Evolutionary conservation across 2,888 invertebrate species (phyloP).

Genomic region (Adineta ricciae): DNA sequence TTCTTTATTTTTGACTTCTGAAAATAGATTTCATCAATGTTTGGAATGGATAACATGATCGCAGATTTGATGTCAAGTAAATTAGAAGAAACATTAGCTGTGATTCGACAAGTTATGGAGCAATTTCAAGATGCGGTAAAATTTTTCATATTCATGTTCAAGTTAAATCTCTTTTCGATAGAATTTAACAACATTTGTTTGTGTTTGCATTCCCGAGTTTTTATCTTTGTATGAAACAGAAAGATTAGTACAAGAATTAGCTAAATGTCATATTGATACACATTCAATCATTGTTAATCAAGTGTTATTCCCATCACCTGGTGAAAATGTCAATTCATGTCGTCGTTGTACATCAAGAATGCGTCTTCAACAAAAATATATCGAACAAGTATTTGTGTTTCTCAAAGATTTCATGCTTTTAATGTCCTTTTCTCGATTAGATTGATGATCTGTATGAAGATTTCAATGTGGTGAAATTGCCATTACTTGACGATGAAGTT

Average conservation of each 20-base stretch:
- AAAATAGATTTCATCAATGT: constrained; percentile 65
- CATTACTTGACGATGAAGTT: constrained; percentile 84
- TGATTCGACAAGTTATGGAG: constrained; percentile 86
- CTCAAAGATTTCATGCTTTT: background rate
- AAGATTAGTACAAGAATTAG: constrained; percentile 77
- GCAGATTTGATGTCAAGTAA: constrained; percentile 72
- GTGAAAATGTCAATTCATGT: constrained; percentile 56
- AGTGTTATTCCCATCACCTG: constrained; percentile 59
- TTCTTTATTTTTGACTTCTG: background rate
- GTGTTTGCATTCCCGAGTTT: constrained; percentile 98
- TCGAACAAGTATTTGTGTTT: constrained; percentile 60
- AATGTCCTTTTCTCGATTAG: constrained; percentile 49
- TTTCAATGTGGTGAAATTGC: constrained; percentile 86
- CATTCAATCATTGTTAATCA: constrained; percentile 98
- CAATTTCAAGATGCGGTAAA: constrained; percentile 84
- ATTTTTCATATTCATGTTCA: too few species aligned
- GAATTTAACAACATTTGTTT: constrained; percentile 95
- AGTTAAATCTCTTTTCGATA: constrained; percentile 43
- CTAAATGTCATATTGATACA: constrained; percentile 87
- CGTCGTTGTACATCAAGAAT: constrained; percentile 77
- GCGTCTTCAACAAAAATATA: constrained; percentile 84
- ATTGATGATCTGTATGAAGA: constrained; percentile 95
- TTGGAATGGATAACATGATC: constrained; percentile 78
- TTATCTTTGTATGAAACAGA: constrained; percentile 96
- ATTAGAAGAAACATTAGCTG: constrained; percentile 82